Evolutionary conservation across 1,140 invertebrate species (phyloP), one percentile per base, ranked within the genome.

Genomic region (Lamellibrachia luymesi): DNA sequence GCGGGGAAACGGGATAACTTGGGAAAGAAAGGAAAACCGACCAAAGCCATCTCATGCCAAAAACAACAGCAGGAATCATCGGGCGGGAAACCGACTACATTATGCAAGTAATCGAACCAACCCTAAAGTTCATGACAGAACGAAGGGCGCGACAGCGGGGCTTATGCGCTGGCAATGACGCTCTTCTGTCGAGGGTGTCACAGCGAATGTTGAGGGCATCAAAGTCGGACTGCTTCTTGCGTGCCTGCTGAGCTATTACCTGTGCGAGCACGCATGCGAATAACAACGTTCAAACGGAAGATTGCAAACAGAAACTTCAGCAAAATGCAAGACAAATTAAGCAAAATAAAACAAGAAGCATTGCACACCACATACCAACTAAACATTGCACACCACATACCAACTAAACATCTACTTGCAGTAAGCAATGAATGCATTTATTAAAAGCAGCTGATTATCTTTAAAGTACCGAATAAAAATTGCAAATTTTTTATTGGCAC

Each of bases 51-150:
- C 17, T 80, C 64, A 80, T 80, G 64, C 64, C 64, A 80, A 80
- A 80, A 80, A 80, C 64, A 80, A 17, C 64, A 56, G 52, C 52
- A 17, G 52, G 52, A 17, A 56, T 56, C 52, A 56, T 56, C 17
- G 64, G 64, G 64, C 25, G 64, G 7, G 64, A 80, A 8, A 80
- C 64, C 64, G 64, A 22, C 64, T 80, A 80, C 64, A 22, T 80
- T 80, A 80, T 10, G 64, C 64, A 80, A 80, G 25, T 50, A 91
- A 50, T 91, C 50, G 49, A 91, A 91, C 90, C 38, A 91, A 92
- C 92, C 92, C 92, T 92, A 64, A 22, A 92, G 92, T 51, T 92
- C 92, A 92, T 92, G 51, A 92, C 92, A 64, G 49, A 52, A 38
- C 92, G 49, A 25, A 92, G 92, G 49, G 50, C 90, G 49, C 50